Evolutionary conservation across 2,888 invertebrate species (phyloP).

Genomic region (Apamea monoglypha): DNA sequence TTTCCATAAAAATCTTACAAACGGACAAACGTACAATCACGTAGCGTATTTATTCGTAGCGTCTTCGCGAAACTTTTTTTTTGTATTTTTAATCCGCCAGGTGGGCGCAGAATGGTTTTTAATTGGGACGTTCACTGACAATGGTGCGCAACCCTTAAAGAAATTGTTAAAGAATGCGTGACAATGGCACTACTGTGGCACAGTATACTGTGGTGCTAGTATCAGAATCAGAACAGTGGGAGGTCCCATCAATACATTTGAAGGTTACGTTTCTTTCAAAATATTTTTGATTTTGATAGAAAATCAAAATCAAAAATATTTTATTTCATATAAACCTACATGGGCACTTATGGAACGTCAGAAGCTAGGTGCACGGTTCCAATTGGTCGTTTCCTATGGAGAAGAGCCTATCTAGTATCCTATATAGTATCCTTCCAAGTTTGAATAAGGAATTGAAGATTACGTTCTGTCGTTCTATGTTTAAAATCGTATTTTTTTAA

Average conservation of each 20-base stretch:
- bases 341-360: too few relatives aligned
- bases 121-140: constrained; percentile 81
- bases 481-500: too few relatives aligned
- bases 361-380: too few relatives aligned
- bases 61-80: constrained; percentile 63
- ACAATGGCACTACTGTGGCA: constrained; percentile 47
- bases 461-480: too few relatives aligned
- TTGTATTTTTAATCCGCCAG: constrained; percentile 73
- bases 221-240: constrained; percentile 68
- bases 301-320: too few relatives aligned
- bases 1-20: constrained; percentile 8
- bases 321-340: too few relatives aligned
- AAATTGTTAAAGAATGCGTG: constrained; percentile 61
- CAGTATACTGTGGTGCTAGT: constrained; percentile 46
- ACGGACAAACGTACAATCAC: constrained; percentile 16
- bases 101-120: constrained; percentile 83
- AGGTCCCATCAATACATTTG: constrained; percentile 47
- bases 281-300: too few relatives aligned
- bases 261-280: too few relatives aligned
- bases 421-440: too few relatives aligned
- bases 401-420: too few relatives aligned
- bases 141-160: constrained; percentile 70
- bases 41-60: background rate
- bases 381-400: too few relatives aligned
- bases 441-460: too few relatives aligned